phyloP scores from a whole-genome alignment of 2,888 invertebrate genomes.

The Epistrophe grossulariae region DNA sequence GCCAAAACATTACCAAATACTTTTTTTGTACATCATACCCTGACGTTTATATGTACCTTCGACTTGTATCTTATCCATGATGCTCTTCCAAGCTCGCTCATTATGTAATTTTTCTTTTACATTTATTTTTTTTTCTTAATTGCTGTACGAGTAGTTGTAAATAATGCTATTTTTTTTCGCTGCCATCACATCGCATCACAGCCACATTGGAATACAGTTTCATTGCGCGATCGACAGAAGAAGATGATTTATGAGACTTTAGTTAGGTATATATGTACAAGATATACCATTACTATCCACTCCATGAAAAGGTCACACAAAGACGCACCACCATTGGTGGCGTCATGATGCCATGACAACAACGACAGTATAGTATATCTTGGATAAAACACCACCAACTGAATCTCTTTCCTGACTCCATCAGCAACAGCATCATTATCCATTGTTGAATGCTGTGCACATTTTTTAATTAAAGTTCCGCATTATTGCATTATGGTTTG shows the following conservation, averaged over 20 bases:
- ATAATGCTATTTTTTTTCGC: slow-evolving; percentile 39
- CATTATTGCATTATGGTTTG: slow-evolving; percentile 63
- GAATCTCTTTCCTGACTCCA: slow-evolving; percentile 61
- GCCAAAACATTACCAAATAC: slow-evolving; percentile 6
- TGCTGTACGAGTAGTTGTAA: slow-evolving; percentile 55
- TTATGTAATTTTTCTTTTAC: slow-evolving; percentile 61
- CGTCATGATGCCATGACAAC: slow-evolving; percentile 13
- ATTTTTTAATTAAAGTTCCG: slow-evolving; percentile 74
- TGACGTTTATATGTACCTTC: slow-evolving; percentile 18
- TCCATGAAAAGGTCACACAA: slow-evolving; percentile 63
- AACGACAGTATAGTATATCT: slow-evolving; percentile 26
- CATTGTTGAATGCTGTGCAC: slow-evolving; percentile 64
- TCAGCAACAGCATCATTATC: slow-evolving; percentile 23
- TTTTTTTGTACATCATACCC: slow-evolving; percentile 12
- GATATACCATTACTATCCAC: slow-evolving; percentile 31
- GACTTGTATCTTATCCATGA: slow-evolving; percentile 35
- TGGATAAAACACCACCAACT: slow-evolving; percentile 38
- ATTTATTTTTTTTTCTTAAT: slow-evolving; percentile 59
- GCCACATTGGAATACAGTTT: slow-evolving; percentile 20
- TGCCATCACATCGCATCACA: slow-evolving; percentile 9
- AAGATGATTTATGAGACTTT: slow-evolving; percentile 70
- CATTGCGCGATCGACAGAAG: slow-evolving; percentile 50
- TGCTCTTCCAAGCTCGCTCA: slow-evolving; percentile 29
- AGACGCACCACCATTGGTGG: slow-evolving; percentile 52
- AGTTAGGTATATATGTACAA: slow-evolving; percentile 7